These are phyloP conservation scores for Drosophila rhopaloa DNA, from an alignment of 1,140 invertebrate genomes.

Conservation along the genomic window DNA sequence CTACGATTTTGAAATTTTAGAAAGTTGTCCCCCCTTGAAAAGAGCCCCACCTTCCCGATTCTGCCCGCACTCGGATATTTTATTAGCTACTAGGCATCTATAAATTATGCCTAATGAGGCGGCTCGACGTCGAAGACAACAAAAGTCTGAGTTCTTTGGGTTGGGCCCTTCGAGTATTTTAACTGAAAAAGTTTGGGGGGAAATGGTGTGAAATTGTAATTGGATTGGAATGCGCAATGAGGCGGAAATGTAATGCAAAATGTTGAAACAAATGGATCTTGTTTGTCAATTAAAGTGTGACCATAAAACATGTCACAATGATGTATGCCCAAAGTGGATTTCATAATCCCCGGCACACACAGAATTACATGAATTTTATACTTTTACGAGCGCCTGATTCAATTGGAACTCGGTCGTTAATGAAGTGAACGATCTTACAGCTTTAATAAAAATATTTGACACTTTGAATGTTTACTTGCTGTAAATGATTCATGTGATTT, in stretches of 20 bases:
- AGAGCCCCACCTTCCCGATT: slow-evolving; percentile 4
- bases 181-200: background rate
- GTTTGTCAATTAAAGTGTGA: slow-evolving; percentile 57
- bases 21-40: slow-evolving; percentile 52
- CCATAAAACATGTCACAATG: slow-evolving; percentile 58
- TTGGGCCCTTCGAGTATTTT: slow-evolving; percentile 19
- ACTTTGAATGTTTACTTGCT: slow-evolving; percentile 10
- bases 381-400: slow-evolving; percentile 40
- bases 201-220: slow-evolving; percentile 72
- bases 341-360: slow-evolving; percentile 31
- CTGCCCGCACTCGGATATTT: slow-evolving; percentile 57
- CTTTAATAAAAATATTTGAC: background rate
- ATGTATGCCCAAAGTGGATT: slow-evolving; percentile 41
- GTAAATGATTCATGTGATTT: background rate
- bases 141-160: slow-evolving; percentile 33
- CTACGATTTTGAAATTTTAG: slow-evolving; percentile 78
- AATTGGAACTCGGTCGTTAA: slow-evolving; percentile 20
- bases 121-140: slow-evolving; percentile 52
- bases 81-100: slow-evolving; percentile 64
- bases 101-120: slow-evolving; percentile 80
- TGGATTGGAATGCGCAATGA: slow-evolving; percentile 75
- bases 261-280: slow-evolving; percentile 55
- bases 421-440: slow-evolving; percentile 11
- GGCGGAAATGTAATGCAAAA: slow-evolving; percentile 64
- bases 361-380: slow-evolving; percentile 27